Evolutionary conservation across 2,113 vertebrate genomes (phyloP).

Genomic region (Hippocampus comes): DNA sequence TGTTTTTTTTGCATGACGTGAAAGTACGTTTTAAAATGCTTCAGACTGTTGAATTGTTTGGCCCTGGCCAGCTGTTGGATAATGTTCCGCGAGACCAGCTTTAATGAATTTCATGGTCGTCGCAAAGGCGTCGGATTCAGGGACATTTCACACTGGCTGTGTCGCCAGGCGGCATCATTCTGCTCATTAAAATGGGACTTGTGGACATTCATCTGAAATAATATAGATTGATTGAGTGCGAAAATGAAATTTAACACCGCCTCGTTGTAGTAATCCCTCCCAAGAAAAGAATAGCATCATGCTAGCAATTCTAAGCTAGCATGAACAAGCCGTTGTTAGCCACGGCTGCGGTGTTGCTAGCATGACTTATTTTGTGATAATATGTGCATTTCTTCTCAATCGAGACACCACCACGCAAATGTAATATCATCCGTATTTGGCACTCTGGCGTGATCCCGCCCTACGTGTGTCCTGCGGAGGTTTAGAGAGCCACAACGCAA

Average conservation of each 20-base stretch:
- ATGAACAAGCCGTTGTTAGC: too few species aligned
- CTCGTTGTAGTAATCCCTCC: too few species aligned
- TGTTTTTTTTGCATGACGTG: slow-evolving; percentile 1
- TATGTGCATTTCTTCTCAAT: background rate
- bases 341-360: too few species aligned
- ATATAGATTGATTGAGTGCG: background rate
- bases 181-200: background rate
- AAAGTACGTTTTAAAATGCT: slow-evolving; percentile 4
- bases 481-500: slow-evolving; percentile 25
- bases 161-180: background rate
- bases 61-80: background rate
- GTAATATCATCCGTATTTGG: background rate
- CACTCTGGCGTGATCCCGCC: slow-evolving; percentile 35
- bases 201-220: background rate
- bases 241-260: background rate
- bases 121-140: background rate
- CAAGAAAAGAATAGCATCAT: too few species aligned
- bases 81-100: background rate
- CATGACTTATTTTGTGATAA: background rate
- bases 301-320: too few species aligned
- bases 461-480: slow-evolving; percentile 31
- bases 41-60: background rate
- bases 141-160: background rate
- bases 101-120: background rate
- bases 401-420: background rate